Evolutionary conservation across 2,888 invertebrate species (phyloP), one percentile per base, ranked within the genome.

Genomic region (Euplagia quadripunctaria): DNA sequence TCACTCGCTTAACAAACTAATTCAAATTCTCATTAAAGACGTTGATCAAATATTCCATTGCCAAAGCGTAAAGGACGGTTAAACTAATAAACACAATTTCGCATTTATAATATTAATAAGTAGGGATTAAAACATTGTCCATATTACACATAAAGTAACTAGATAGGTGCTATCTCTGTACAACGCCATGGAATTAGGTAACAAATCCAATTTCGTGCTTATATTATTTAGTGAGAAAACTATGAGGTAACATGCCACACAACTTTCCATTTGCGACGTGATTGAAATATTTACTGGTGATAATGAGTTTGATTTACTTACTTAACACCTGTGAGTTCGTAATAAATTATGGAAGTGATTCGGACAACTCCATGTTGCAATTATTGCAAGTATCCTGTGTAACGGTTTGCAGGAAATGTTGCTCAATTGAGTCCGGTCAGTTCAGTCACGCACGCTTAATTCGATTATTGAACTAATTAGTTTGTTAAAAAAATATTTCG

Each of bases 381-480:
- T 14, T 68, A 58, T 84, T 78, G 76, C 75, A 61, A 58, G 64
- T 77, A 74, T 75, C 70, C 75, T 72, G 68, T 72, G 68, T 70
- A 73, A 67, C 52, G 14, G 16, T 41, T 68, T 61, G 76, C 55
- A 14, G 70, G 67, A 55, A 73, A 70, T 66, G 68, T 83, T 85
- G 81, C 77, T 68, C 76, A 80, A 85, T 82, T 73, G 76, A 79
- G 76, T 79, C 52, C 71, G 76, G 71, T 43, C 74, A 61, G 85
- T 83, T 43, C 75, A 64, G 84, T 83, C 82, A 84, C 79, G 84
- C 84, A 85, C 75, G 73, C 81, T 80, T 82, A 79, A 77, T 71
- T 76, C 79, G 51, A 70, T 76, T 70, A 85, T 76, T 83, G 79
- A 74, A 65, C 64, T 76, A 73, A 76, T 78, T 75, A 74, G 77